Percentiles rank a stretch among this genome's conserved stretches.
phyloP scores from a whole-genome alignment of 1,140 invertebrate genomes.

The Drosophila bifasciata region DNA sequence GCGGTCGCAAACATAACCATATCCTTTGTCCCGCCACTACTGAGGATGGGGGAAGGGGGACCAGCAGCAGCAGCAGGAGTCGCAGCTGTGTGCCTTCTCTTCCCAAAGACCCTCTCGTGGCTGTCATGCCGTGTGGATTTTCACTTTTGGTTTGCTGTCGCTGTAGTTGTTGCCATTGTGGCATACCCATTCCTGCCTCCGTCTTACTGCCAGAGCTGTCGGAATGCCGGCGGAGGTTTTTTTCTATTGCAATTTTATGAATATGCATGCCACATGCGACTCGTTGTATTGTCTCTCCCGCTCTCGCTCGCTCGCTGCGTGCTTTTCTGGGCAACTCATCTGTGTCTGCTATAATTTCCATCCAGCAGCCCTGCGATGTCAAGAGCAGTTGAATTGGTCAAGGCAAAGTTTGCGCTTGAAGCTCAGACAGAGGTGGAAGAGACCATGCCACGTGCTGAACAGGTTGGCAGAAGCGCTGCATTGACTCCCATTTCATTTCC shows the following conservation, averaged over 20 bases:
- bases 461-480: conserved; percentile 46
- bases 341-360: conserved; percentile 33
- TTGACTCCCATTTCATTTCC: conserved; percentile 25
- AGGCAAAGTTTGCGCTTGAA: conserved; percentile 39
- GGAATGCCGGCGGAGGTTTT: conserved; percentile 21
- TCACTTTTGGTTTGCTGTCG: conserved; percentile 48
- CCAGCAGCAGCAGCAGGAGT: neutral
- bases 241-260: conserved; percentile 62
- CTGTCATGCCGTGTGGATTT: conserved; percentile 53
- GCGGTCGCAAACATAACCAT: conserved; percentile 48
- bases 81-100: conserved; percentile 11
- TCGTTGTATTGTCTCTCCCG: neutral
- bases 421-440: neutral
- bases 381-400: conserved; percentile 69
- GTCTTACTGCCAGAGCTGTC: conserved; percentile 26
- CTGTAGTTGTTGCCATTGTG: conserved; percentile 19
- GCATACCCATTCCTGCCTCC: neutral
- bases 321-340: neutral
- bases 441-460: conserved; percentile 45
- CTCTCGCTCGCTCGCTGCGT: neutral
- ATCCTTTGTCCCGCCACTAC: conserved; percentile 20
- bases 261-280: conserved; percentile 63
- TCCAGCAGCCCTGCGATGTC: conserved; percentile 44
- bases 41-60: neutral
- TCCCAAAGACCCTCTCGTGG: conserved; percentile 16